A percentile compares a stretch with the other conserved stretches of the same genome.
phyloP scores from a whole-genome alignment of 1,140 invertebrate genomes.

The Zeugodacus cucurbitae region DNA sequence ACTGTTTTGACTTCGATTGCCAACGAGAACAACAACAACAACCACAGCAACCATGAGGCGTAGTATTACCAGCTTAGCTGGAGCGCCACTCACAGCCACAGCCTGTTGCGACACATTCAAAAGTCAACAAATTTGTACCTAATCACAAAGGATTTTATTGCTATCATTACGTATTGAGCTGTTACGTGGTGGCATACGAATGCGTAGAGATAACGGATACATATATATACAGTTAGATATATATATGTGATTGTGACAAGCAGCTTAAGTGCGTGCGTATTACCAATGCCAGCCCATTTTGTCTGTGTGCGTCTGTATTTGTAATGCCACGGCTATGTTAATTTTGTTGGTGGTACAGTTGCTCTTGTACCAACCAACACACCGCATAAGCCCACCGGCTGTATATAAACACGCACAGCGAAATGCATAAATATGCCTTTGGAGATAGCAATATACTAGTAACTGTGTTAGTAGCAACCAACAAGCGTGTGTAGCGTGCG shows the following conservation, averaged over 20 bases:
- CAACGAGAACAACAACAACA: neutral
- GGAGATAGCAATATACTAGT: neutral
- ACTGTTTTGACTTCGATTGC: neutral
- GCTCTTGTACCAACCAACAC: neutral
- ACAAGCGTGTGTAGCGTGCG: too few species aligned
- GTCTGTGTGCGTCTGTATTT: neutral
- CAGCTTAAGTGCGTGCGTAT: too few species aligned
- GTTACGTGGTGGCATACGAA: neutral
- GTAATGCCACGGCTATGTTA: neutral
- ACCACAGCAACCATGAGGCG: neutral
- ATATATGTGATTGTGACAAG: neutral
- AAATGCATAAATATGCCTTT: neutral
- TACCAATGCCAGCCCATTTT: too few species aligned
- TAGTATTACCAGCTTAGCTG: neutral
- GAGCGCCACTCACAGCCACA: neutral
- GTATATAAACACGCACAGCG: neutral
- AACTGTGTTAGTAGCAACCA: too few species aligned
- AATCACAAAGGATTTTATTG: constrained; percentile 30
- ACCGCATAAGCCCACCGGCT: neutral
- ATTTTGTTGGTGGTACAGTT: neutral
- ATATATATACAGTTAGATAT: too few species aligned
- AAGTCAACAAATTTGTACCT: constrained; percentile 32
- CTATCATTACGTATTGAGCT: constrained; percentile 5
- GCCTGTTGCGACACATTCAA: constrained; percentile 23
- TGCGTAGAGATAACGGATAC: neutral